Percentiles rank a stretch among this genome's conserved stretches.
Evolutionary conservation across 2,113 vertebrate species (phyloP).

Genomic region (Toxotes jaculatrix): DNA sequence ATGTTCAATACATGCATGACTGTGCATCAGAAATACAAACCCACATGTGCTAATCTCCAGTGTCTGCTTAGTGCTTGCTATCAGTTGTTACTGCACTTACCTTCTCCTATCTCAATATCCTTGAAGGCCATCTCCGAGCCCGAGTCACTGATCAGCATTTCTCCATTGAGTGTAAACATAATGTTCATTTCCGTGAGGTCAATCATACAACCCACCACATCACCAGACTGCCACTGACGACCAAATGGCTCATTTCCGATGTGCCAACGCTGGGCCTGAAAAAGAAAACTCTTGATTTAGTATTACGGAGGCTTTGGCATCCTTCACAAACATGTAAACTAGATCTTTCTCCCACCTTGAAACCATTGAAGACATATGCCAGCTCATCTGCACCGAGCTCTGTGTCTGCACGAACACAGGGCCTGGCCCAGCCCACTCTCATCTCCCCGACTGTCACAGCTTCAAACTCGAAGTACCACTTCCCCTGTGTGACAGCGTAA

Average conservation of each 20-base stretch:
- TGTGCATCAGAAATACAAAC: conserved; percentile 6
- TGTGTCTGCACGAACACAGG: conserved; percentile 87
- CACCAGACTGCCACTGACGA: conserved; percentile 90
- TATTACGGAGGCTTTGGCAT: neutral
- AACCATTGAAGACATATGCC: conserved; percentile 94
- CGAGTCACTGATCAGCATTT: conserved; percentile 94
- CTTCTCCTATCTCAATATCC: conserved; percentile 86
- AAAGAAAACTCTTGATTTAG: neutral
- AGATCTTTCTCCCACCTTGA: conserved; percentile 82
- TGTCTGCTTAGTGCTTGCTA: neutral
- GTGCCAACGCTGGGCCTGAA: conserved; percentile 94
- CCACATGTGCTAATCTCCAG: neutral
- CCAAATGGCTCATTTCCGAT: conserved; percentile 92
- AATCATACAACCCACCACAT: conserved; percentile 95
- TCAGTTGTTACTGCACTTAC: conserved; percentile 54
- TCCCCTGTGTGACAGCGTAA: conserved; percentile 88
- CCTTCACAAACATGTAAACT: neutral
- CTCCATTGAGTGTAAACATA: conserved; percentile 94
- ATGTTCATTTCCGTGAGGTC: conserved; percentile 92
- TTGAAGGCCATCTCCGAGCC: conserved; percentile 91
- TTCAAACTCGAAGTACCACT: conserved; percentile 96
- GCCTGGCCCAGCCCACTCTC: conserved; percentile 94
- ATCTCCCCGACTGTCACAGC: conserved; percentile 93
- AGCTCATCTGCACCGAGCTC: conserved; percentile 91
- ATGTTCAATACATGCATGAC: conserved; percentile 7